These are phyloP conservation scores for Diabrotica undecimpunctata DNA, from an alignment of 1,140 invertebrate genomes.

Conservation along the genomic window DNA sequence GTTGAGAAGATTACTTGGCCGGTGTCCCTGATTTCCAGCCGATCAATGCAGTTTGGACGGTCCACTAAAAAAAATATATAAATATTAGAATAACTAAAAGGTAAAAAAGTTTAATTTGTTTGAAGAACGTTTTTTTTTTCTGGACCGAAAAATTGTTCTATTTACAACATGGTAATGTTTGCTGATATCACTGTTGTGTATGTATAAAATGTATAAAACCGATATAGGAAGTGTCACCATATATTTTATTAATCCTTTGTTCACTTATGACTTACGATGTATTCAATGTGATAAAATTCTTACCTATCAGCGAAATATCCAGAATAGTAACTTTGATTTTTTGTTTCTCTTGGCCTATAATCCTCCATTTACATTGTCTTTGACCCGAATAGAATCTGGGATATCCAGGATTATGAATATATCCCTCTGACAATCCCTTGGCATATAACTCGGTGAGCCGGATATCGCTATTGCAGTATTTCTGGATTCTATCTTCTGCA, in stretches of 20 bases:
- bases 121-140: too few species aligned
- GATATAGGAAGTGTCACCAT: too few species aligned
- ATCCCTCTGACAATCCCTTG: conserved; percentile 49
- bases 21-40: conserved; percentile 37
- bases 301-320: conserved; percentile 58
- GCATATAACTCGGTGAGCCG: conserved; percentile 39
- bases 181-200: too few species aligned
- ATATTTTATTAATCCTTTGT: too few species aligned
- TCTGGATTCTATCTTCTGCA: conserved; percentile 40
- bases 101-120: too few species aligned
- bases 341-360: conserved; percentile 52
- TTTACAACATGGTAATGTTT: too few species aligned
- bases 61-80: background rate
- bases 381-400: conserved; percentile 59
- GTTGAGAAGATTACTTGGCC: conserved; percentile 37
- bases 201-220: too few species aligned
- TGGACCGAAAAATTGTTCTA: too few species aligned
- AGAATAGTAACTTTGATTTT: conserved; percentile 53
- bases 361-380: conserved; percentile 53
- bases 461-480: conserved; percentile 56
- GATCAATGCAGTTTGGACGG: conserved; percentile 34
- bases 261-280: too few species aligned
- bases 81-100: too few species aligned
- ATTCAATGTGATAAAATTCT: conserved; percentile 13
- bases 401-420: conserved; percentile 60